Conservation (phyloP, 2,888 invertebrate species). For the Helobdella robusta region DNA sequence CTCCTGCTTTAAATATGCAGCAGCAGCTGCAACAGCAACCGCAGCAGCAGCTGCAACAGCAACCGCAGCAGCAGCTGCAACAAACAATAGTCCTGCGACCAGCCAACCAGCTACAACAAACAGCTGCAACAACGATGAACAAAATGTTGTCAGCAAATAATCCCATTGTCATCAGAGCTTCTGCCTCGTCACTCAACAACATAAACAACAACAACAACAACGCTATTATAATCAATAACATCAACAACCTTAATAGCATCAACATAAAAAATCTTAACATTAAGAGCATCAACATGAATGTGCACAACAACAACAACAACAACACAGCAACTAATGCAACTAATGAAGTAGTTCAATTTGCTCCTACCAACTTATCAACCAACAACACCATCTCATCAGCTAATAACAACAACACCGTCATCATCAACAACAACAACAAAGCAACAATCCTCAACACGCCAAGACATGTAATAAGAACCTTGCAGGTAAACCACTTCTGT, state of each 20-base stretch:
- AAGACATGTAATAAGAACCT: neutral
- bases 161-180: neutral
- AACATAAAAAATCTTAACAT: neutral
- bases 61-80: neutral
- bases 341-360: too few species aligned
- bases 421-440: neutral
- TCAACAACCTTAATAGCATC: neutral
- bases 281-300: neutral
- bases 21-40: too few species aligned
- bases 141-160: too few species aligned
- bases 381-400: neutral
- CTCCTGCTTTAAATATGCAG: too few species aligned
- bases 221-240: neutral
- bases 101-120: too few species aligned
- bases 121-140: too few species aligned
- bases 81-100: too few species aligned
- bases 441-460: neutral
- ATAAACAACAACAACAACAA: constrained; percentile 9
- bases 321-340: too few species aligned
- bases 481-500: neutral
- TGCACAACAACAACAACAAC: neutral
- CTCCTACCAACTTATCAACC: too few species aligned
- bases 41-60: too few species aligned
- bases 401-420: neutral
- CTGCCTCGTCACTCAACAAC: too few species aligned